Evolutionary conservation across 2,797 vertebrate species (phyloP), one percentile per base, ranked within the genome.

Genomic region (Galagoides demidoff): DNA sequence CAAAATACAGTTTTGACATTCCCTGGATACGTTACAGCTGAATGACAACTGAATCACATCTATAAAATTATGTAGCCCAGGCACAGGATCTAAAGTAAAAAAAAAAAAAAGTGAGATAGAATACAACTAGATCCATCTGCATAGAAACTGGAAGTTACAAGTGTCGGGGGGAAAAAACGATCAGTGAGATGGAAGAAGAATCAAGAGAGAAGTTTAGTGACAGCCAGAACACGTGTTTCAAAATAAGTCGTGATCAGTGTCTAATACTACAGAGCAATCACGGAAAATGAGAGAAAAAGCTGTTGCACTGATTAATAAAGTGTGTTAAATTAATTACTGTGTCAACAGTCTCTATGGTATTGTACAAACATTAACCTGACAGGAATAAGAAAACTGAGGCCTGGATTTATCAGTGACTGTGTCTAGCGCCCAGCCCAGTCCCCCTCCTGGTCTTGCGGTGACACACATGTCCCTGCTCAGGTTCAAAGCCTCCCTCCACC

Each of bases 231-330:
- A 20, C 52, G 13, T 31, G 3, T 86, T 77, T 89, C 66, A 81
- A 86, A 89, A 85, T 85, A 71, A 63, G 49, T 34, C 74, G 17
- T 39, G 88, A 66, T 79, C 2, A 78, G n/a, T 77, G 45, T 29
- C 29, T 73, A 92, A 52, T 59, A 59, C 49, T 66, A 85, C 5
- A 79, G 2, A 81, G 55, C 7, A 64, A 34, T 77, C 29, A 74
- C 82, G 31, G 14, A 83, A 90, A 87, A 70, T 37, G 43, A 73
- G 14, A 91, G 63, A 84, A 96, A 92, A 74, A 10, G 59, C 57
- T 59, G 76, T 14, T 68, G 22, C 10, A 77, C 82, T 93, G 68
- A 88, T 70, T 87, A 49, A 83, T 45, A 29, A 87, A 34, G 61
- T 63, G 76, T 49, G 45, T 49, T 59, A 61, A 89, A 89, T n/a